Evolutionary conservation across 2,113 vertebrate genomes (phyloP).

Genomic region (Lagenorhynchus albirostris): DNA sequence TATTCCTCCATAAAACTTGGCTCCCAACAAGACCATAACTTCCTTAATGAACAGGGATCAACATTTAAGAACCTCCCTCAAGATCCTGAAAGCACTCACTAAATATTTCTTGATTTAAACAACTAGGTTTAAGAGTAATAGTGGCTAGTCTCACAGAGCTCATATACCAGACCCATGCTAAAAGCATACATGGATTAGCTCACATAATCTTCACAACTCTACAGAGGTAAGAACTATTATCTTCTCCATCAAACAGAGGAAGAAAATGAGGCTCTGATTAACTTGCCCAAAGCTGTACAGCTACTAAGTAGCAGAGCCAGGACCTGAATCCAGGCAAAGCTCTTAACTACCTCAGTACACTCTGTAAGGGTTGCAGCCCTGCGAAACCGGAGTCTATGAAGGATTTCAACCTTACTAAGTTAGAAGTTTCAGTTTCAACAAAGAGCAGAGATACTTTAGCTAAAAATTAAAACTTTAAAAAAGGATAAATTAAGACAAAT

Average conservation of each 20-base stretch:
- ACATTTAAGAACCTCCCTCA: conserved; percentile 3
- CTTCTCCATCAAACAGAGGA: background rate
- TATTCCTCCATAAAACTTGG: background rate
- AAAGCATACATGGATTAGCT: background rate
- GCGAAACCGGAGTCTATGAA: background rate
- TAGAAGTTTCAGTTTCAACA: conserved; percentile 27
- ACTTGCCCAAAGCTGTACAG: conserved; percentile 40
- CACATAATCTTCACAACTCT: background rate
- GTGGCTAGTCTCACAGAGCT: background rate
- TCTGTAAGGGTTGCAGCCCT: background rate
- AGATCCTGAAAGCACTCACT: background rate
- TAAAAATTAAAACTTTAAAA: background rate
- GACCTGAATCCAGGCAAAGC: conserved; percentile 1
- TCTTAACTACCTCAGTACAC: background rate
- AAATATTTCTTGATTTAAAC: conserved; percentile 33
- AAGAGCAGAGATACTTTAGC: background rate
- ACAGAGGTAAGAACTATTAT: background rate
- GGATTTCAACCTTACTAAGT: background rate
- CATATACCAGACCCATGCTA: background rate
- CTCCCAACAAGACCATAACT: background rate
- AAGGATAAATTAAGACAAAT: background rate
- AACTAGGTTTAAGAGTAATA: background rate
- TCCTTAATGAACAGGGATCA: background rate
- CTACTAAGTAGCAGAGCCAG: background rate
- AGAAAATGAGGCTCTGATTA: conserved; percentile 17